These are phyloP conservation scores for Motacilla tschutschensis DNA, from an alignment of 2,113 vertebrate species.

Conservation along the genomic window DNA sequence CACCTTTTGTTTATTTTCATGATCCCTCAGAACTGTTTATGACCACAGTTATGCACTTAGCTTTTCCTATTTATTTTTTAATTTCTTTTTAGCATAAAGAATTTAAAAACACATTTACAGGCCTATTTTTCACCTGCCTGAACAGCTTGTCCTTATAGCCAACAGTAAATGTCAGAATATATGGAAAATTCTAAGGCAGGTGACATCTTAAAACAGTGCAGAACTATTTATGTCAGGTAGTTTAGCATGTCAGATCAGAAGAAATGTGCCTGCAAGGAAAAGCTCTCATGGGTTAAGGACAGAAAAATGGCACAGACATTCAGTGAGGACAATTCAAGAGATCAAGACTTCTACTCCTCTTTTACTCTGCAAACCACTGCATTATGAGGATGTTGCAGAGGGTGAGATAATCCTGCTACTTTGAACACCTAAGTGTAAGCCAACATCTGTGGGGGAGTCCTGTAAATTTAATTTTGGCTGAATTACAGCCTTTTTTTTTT, in stretches of 20 bases:
- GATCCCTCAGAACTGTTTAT: neutral
- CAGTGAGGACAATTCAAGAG: neutral
- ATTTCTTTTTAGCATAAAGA: neutral
- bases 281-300: neutral
- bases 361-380: neutral
- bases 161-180: constrained; percentile 15
- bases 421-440: neutral
- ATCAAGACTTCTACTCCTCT: neutral
- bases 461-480: constrained; percentile 8
- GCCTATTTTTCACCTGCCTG: neutral
- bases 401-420: neutral
- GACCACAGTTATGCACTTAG: neutral
- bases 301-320: neutral
- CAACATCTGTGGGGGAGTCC: neutral
- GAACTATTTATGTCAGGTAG: constrained; percentile 17
- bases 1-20: neutral
- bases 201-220: constrained; percentile 10
- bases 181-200: constrained; percentile 34
- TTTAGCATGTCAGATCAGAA: neutral
- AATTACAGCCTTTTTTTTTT: neutral
- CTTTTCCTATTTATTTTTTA: neutral
- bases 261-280: neutral
- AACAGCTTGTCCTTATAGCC: neutral
- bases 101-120: neutral
- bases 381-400: neutral